A percentile compares a stretch with the other conserved stretches of the same genome.
phyloP scores from a whole-genome alignment of 2,888 invertebrate genomes.

The Acanthoscelides obtectus region DNA sequence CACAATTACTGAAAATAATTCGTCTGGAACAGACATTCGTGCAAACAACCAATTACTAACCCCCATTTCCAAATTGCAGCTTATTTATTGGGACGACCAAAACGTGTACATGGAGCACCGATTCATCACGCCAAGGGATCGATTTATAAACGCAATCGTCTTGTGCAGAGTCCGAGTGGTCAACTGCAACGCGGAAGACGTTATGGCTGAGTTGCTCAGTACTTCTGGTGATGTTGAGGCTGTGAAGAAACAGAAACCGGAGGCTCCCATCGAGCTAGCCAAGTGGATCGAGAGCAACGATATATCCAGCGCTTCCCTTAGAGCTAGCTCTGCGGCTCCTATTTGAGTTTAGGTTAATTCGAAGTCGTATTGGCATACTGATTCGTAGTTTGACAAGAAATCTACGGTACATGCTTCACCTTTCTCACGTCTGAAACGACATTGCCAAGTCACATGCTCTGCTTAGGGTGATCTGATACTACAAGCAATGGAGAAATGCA shows the following conservation, averaged over 20 bases:
- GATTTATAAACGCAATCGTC: constrained; percentile 63
- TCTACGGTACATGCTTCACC: too few relatives aligned
- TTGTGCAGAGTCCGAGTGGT: constrained; percentile 56
- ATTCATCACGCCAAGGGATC: constrained; percentile 66
- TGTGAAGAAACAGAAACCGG: constrained; percentile 52
- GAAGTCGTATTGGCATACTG: too few relatives aligned
- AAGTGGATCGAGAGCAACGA: constrained; percentile 70
- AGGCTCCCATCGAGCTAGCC: constrained; percentile 59
- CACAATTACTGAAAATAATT: too few relatives aligned
- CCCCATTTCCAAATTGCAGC: constrained; percentile 52
- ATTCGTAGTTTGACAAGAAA: too few relatives aligned
- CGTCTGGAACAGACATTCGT: too few relatives aligned
- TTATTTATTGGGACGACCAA: constrained; percentile 81
- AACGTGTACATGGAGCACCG: constrained; percentile 81
- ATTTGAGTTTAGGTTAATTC: not conserved
- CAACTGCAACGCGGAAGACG: constrained; percentile 54
- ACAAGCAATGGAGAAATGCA: too few relatives aligned
- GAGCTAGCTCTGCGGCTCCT: constrained; percentile 28
- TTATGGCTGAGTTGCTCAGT: constrained; percentile 47
- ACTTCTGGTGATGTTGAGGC: constrained; percentile 35
- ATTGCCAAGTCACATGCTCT: too few relatives aligned
- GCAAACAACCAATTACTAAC: too few relatives aligned
- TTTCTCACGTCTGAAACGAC: too few relatives aligned
- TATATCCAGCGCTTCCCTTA: constrained; percentile 62
- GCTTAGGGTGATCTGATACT: too few relatives aligned